Percentiles rank a stretch among this genome's conserved stretches.
phyloP scores from a whole-genome alignment of 2,797 vertebrate species.

The Philypnodon macrostomus region DNA sequence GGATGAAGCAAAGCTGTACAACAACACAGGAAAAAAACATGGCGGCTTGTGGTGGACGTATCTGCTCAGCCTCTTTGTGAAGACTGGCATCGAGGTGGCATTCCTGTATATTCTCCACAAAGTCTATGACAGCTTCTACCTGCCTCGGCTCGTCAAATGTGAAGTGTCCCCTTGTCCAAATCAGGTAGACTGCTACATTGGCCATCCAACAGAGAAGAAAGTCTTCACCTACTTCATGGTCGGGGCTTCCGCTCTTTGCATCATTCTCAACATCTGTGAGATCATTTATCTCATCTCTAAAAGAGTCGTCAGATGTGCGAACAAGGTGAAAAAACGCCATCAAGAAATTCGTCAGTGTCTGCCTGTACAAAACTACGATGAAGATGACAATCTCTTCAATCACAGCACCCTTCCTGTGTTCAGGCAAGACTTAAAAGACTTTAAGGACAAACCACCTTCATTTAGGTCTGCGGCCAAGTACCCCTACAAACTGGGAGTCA shows the following conservation, averaged over 20 bases:
- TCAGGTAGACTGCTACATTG: constrained; percentile 92
- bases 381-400: constrained; percentile 68
- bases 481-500: constrained; percentile 27
- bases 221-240: constrained; percentile 99
- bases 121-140: constrained; percentile 89
- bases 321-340: constrained; percentile 46
- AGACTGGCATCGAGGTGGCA: constrained; percentile 84
- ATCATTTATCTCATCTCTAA: constrained; percentile 91
- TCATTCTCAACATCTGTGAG: constrained; percentile 92
- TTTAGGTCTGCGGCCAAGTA: constrained; percentile 47
- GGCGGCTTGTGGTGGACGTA: constrained; percentile 99
- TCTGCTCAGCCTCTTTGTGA: constrained; percentile 88
- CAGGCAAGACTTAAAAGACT: constrained; percentile 24
- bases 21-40: constrained; percentile 88
- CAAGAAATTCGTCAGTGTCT: neutral
- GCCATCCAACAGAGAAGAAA: constrained; percentile 94
- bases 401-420: constrained; percentile 34
- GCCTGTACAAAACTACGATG: constrained; percentile 20
- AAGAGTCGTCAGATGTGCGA: constrained; percentile 53
- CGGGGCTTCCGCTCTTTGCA: constrained; percentile 90
- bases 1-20: constrained; percentile 80
- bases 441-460: constrained; percentile 59
- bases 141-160: constrained; percentile 91
- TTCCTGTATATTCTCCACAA: constrained; percentile 93
- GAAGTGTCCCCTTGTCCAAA: constrained; percentile 86